Conservation (phyloP, 1,140 invertebrate genomes). For the Oncopodura yosiiana region DNA sequence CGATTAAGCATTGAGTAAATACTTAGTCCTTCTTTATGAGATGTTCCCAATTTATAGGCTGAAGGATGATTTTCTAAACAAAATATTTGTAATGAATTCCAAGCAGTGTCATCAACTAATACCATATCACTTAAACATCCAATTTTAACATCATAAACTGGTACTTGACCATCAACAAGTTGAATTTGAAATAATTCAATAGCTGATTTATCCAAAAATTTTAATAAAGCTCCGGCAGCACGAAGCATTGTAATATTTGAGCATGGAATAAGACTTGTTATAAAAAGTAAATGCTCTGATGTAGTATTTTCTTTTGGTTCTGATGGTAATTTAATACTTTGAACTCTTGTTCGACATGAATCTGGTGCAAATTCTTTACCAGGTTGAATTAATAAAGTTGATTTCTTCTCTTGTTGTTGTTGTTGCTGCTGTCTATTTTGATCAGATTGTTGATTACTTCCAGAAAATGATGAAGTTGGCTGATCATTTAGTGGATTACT, state of each 20-base stretch:
- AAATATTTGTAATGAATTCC: constrained; percentile 64
- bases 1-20: constrained; percentile 60
- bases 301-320: constrained; percentile 49
- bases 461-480: background rate
- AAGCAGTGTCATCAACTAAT: constrained; percentile 60
- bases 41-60: constrained; percentile 53
- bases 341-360: constrained; percentile 51
- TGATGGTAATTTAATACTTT: constrained; percentile 49
- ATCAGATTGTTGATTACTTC: background rate
- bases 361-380: constrained; percentile 52
- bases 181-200: constrained; percentile 49
- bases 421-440: background rate
- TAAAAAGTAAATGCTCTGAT: constrained; percentile 51
- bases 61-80: constrained; percentile 61
- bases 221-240: constrained; percentile 60
- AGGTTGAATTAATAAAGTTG: constrained; percentile 46
- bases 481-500: background rate
- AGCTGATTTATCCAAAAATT: constrained; percentile 61
- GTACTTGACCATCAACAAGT: constrained; percentile 42
- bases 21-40: constrained; percentile 56
- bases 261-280: constrained; percentile 60
- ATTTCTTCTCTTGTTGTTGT: constrained; percentile 35
- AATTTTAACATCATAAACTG: constrained; percentile 51
- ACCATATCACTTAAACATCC: constrained; percentile 54
- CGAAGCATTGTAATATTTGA: constrained; percentile 54